These are phyloP conservation scores for Radopholus similis DNA, from an alignment of 1,140 invertebrate genomes.

Conservation along the genomic window DNA sequence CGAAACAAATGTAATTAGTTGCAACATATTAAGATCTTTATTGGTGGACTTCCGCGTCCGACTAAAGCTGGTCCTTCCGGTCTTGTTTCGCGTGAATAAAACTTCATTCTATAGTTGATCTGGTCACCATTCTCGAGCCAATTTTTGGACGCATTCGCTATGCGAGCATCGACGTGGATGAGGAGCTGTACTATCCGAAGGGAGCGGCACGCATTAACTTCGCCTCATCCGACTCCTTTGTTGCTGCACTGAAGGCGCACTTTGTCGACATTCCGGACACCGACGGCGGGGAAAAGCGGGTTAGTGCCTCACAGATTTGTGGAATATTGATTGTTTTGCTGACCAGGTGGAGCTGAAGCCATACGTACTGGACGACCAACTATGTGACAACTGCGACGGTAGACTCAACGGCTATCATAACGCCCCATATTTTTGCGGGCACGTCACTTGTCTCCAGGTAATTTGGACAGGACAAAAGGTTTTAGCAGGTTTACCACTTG, in stretches of 20 bases:
- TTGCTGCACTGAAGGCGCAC: background rate
- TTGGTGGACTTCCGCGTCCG: slow-evolving; percentile 93
- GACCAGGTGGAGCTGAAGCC: slow-evolving; percentile 86
- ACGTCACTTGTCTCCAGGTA: slow-evolving; percentile 87
- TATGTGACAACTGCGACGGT: slow-evolving; percentile 89
- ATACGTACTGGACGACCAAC: slow-evolving; percentile 97
- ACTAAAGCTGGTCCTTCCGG: slow-evolving; percentile 85
- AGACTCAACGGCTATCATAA: slow-evolving; percentile 78
- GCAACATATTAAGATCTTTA: slow-evolving; percentile 70
- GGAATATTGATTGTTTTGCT: background rate
- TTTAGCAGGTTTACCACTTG: background rate
- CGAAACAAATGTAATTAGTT: background rate
- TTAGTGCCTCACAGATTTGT: slow-evolving; percentile 68
- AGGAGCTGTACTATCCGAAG: slow-evolving; percentile 97
- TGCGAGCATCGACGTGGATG: slow-evolving; percentile 98
- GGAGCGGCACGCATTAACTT: slow-evolving; percentile 96
- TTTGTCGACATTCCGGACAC: slow-evolving; percentile 69
- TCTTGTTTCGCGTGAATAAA: background rate
- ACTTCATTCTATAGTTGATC: slow-evolving; percentile 67
- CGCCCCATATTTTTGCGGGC: slow-evolving; percentile 97
- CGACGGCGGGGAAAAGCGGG: slow-evolving; percentile 5
- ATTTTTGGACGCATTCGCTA: slow-evolving; percentile 70
- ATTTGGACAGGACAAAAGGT: background rate
- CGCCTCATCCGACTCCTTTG: slow-evolving; percentile 73
- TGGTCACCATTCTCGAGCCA: slow-evolving; percentile 98